Base-by-base conservation (phyloP, 1,140 invertebrate species). In the Acromyrmex echinatior region DNA sequence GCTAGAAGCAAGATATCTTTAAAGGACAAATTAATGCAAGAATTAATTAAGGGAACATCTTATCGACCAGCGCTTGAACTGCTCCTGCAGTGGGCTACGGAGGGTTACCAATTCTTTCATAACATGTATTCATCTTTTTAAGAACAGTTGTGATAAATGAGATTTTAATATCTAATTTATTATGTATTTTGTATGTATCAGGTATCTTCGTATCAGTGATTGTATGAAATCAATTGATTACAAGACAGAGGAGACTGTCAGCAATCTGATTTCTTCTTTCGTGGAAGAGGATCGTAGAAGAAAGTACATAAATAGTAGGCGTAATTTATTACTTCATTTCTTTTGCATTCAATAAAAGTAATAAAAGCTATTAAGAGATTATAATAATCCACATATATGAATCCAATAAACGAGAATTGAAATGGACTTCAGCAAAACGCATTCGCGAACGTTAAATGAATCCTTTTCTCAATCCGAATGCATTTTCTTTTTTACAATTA, bases 1-100 rank as follows among this genome's bases (percentile, higher is more conserved):
- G 66, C 84, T 6, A 84, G 93, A 70, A 94, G 88, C 45, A 93
- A 93, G 39, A 73, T 93, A 39, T 89, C 86, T 0, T 39, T 91
- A 16, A 86, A 86, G 3, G 92, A 94, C 18, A 74, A 86, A 35
- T 71, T 74, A 6, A 92, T 93, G 78, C 77, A 87, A 14, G 86
- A 93, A 70, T 51, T 95, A n/a, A 56, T 93, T 0, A 88, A 92
- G 16, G 94, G 94, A 45, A 93, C 93, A 3, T 58, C 92, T 14
- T 49, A 70, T 1, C 91, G 90, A 77, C 94, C 94, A 12, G 74
- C 35, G 21, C 85, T 95, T 25, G 87, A 94, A 91, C 60, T 91
- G 28, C 92, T 95, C 0, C 49, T 95, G 16, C 86, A 93, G 79
- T 94, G 92, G 92, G 86, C 94, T 1, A 88, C 92, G 0, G 86